A percentile compares a stretch with the other conserved stretches of the same genome.
These are phyloP conservation scores for Scaptomyza caliginosa DNA, from an alignment of 2,888 invertebrate genomes.

Conservation along the genomic window DNA sequence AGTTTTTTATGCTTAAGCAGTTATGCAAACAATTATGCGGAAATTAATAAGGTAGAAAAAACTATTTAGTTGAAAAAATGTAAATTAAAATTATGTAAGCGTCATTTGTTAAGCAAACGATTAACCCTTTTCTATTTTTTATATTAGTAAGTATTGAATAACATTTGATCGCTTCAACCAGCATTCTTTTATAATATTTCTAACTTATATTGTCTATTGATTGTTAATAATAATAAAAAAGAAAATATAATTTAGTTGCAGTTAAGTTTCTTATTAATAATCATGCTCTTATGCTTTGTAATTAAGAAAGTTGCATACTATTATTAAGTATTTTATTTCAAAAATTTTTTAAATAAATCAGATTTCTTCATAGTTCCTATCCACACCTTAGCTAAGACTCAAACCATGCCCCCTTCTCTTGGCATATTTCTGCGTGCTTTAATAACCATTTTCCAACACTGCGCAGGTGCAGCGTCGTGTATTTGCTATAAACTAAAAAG, in stretches of 20 bases:
- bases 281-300: too few relatives aligned
- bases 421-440: background rate
- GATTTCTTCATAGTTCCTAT: too few relatives aligned
- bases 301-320: too few relatives aligned
- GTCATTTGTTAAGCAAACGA: background rate
- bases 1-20: background rate
- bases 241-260: too few relatives aligned
- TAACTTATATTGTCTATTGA: too few relatives aligned
- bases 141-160: background rate
- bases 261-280: too few relatives aligned
- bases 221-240: too few relatives aligned
- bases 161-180: background rate
- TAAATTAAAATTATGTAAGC: background rate
- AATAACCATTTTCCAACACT: background rate
- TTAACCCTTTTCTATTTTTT: background rate
- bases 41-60: background rate
- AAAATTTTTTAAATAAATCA: too few relatives aligned
- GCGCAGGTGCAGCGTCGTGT: constrained; percentile 24
- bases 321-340: too few relatives aligned
- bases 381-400: background rate
- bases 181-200: background rate
- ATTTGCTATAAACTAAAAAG: background rate
- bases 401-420: background rate
- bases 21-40: background rate
- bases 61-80: background rate